Base-by-base conservation (phyloP, 1,140 invertebrate genomes). In the Brachionus sp. region DNA sequence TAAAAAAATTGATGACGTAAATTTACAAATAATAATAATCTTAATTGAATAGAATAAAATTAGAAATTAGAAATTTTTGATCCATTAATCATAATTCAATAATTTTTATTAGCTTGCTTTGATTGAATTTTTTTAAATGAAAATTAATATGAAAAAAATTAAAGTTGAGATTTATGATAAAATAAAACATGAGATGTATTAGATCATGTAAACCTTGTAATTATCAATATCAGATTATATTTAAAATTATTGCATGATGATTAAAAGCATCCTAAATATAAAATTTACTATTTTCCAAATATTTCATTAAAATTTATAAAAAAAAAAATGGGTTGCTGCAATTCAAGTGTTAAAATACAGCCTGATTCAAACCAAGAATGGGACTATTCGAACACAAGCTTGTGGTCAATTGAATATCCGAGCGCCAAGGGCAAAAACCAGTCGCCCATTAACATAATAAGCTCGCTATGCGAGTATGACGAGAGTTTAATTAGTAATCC, bases 371-470 rank as follows among this genome's bases (percentile, higher is more conserved):
- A 57, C 19, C 50, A 57, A 19, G 16, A 16, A 57, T 57, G 50
- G 50, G 7, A 57, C 50, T 57, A 57, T 19, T 19, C n/a, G 9
- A 19, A 57, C 50, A 57, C 50, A 19, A 57, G 19, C 19, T 57
- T 25, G 12, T 70, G 66, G 66, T 33, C 33, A 19, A 9, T 12
- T 3, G 5, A 37, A 16, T 70, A 23, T 23, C 66, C 66, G 4
- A 37, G 66, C 12, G 66, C 66, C 16, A 42, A 70, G 5, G 75
- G 75, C 10, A 42, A n/a, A 37, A 53, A 50, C 37, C 80, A 83
- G 37, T 83, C 80, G 5, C 80, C 80, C 4, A 83, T 83, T 44
- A 29, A 66, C 10, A 83, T 83, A 19, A 46, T 12, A n/a, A 83
- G 62, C 23, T 6, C 4, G 4, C 12, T 64, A 46, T 13, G n/a